A percentile compares a stretch with the other conserved stretches of the same genome.
Evolutionary conservation across 1,140 invertebrate species (phyloP).

Genomic region (Drosophila pachea): DNA sequence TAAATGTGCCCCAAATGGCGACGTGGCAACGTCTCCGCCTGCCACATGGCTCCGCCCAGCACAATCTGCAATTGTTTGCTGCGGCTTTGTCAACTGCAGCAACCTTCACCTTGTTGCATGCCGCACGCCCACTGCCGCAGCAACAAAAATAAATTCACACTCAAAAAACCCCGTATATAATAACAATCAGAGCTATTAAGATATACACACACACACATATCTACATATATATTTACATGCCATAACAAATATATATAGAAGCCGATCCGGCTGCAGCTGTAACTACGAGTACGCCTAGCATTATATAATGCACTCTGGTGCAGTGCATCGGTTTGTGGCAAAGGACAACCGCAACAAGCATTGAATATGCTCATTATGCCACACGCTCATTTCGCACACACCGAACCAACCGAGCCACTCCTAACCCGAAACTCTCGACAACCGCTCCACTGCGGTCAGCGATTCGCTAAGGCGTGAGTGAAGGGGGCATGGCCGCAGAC

Average conservation of each 20-base stretch:
- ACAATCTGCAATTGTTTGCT: slow-evolving; percentile 38
- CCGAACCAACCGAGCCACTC: background rate
- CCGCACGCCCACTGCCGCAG: slow-evolving; percentile 36
- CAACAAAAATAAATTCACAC: slow-evolving; percentile 7
- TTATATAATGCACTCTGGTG: slow-evolving; percentile 33
- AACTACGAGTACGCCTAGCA: slow-evolving; percentile 8
- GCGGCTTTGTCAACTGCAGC: slow-evolving; percentile 68
- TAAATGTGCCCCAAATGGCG: slow-evolving; percentile 52
- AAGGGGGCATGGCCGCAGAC: background rate
- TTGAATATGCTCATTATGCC: slow-evolving; percentile 66
- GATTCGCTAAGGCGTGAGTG: background rate
- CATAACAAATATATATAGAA: background rate
- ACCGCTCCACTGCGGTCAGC: slow-evolving; percentile 7
- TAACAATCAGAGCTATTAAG: slow-evolving; percentile 41
- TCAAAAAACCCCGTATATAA: background rate
- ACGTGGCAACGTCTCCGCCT: too few relatives aligned
- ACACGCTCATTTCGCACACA: slow-evolving; percentile 51
- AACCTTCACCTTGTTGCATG: slow-evolving; percentile 71
- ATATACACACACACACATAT: background rate
- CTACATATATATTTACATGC: background rate
- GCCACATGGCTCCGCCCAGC: background rate
- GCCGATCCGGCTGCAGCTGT: background rate
- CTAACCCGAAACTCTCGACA: background rate
- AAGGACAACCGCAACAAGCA: slow-evolving; percentile 48
- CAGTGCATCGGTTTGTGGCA: slow-evolving; percentile 18